Conservation (phyloP, 2,113 vertebrate species). For the Oreochromis spilurus region DNA sequence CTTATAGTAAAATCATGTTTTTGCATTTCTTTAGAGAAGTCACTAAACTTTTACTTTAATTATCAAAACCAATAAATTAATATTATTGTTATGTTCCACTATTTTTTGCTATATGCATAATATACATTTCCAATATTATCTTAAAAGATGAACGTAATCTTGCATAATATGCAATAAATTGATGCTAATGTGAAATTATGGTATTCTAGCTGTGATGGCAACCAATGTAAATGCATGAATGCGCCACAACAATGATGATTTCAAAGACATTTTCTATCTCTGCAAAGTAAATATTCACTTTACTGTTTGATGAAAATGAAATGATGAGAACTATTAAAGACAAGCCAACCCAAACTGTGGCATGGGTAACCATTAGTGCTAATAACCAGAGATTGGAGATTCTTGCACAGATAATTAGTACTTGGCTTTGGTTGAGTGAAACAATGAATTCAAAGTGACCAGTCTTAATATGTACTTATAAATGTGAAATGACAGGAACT, state of each 20-base stretch:
- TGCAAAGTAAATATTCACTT: neutral
- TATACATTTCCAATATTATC: neutral
- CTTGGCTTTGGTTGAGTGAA: neutral
- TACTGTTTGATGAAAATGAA: neutral
- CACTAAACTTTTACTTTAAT: neutral
- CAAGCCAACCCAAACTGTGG: neutral
- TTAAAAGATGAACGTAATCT: neutral
- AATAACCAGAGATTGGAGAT: neutral
- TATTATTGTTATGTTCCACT: neutral
- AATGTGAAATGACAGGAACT: neutral
- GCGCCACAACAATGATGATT: neutral
- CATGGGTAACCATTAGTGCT: neutral
- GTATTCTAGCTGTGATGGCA: neutral
- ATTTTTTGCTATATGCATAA: neutral
- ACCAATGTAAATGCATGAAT: neutral
- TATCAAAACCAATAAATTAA: neutral
- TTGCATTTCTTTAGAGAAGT: neutral
- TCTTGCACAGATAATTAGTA: neutral
- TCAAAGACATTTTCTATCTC: neutral
- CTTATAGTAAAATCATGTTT: neutral
- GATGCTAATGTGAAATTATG: neutral
- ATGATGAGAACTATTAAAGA: neutral
- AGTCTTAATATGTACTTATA: neutral
- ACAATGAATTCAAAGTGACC: neutral
- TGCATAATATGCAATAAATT: neutral